Base-by-base conservation (phyloP, 2,888 invertebrate species). In the Tetropium fuscum region DNA sequence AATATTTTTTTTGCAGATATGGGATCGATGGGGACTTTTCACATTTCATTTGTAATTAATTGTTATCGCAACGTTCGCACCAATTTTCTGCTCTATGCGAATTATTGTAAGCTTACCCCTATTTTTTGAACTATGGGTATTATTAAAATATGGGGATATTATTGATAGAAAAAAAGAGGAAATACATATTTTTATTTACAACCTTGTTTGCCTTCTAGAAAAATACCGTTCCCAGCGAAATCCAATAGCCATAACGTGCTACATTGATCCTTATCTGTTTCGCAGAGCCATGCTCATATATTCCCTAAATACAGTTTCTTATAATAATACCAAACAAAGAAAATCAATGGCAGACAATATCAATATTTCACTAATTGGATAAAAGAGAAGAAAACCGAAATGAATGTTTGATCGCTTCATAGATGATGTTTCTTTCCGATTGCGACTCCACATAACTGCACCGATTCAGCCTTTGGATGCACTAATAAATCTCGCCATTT, bases 361-460 rank as follows among this genome's bases (percentile, higher is more conserved):
- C 54, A 45, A 54, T 54, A 54, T 32, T 54, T 54, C 54, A 44
- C 54, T 54, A 54, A 54, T 54, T 54, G 54, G 54, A 54, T 44
- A 36, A 54, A 45, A 43, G 45, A 54, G 44, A 13, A 54, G 44
- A 54, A 44, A 45, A 36, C 43, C 36, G 34, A 54, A 54, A 54
- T 22, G 43, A 54, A 54, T 43, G 54, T 54, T 54, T 54, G 54
- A 54, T 54, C 44, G 43, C 44, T 45, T 44, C 44, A 54, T 54
- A 54, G 54, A 45, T 45, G 54, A 54, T 27, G 54, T 45, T 54
- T 44, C 54, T 45, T 36, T 54, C 45, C 45, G 54, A 54, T 45
- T 54, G 34, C 19, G 36, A 15, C 27, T 34, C 34, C 40, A 19
- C 48, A 15, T 13, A 48, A 48, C 48, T 48, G 48, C 36, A 20